Conservation (phyloP, 2,113 vertebrate genomes). For the Lucifuga dentata region DNA sequence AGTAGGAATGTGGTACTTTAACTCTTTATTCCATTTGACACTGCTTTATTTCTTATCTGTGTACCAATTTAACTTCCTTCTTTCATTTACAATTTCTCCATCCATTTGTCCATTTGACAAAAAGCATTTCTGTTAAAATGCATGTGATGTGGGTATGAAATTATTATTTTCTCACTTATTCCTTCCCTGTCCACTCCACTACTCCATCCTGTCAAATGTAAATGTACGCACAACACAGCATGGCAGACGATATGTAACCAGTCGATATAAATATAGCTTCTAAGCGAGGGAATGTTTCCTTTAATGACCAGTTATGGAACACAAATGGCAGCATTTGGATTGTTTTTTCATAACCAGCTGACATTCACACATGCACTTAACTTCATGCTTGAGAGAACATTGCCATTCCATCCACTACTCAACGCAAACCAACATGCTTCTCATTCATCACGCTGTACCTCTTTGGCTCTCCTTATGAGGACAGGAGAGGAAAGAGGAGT, state of each 20-base stretch:
- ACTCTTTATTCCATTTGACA: too few relatives aligned
- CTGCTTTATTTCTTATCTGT: too few relatives aligned
- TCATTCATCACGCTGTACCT: too few relatives aligned
- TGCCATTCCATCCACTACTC: background rate
- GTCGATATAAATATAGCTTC: background rate
- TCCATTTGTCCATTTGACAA: too few relatives aligned
- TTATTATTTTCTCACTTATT: background rate
- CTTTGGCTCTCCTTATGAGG: too few relatives aligned
- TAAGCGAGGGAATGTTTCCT: conserved; percentile 5
- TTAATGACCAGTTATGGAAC: conserved; percentile 2
- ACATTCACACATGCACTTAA: background rate
- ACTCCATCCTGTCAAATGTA: conserved; percentile 18
- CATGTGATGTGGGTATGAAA: background rate
- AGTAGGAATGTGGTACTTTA: too few relatives aligned
- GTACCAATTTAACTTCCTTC: background rate
- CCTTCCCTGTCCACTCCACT: background rate
- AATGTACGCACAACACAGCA: conserved; percentile 8
- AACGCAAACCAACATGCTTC: background rate
- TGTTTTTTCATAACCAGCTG: conserved; percentile 3
- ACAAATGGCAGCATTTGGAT: conserved; percentile 10
- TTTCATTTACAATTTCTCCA: background rate
- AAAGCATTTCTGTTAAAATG: too few relatives aligned
- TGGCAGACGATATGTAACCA: background rate
- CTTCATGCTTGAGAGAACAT: background rate
- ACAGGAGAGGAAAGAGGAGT: too few relatives aligned